Evolutionary conservation across 2,888 invertebrate species (phyloP).

Genomic region (Mactromeris polynyma): DNA sequence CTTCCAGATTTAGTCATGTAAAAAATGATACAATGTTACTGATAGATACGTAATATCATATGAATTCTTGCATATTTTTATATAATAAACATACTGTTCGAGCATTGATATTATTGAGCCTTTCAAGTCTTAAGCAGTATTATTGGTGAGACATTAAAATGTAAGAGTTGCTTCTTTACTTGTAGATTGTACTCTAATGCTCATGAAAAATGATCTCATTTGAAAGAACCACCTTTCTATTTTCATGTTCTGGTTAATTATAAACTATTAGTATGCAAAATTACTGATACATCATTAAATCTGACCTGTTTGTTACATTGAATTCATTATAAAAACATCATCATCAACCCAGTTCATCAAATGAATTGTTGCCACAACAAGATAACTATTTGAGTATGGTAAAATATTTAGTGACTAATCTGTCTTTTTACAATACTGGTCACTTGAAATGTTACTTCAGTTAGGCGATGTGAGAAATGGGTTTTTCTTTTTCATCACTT

Average conservation of each 20-base stretch:
- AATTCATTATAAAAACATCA: too few relatives aligned
- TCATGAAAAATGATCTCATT: slow-evolving; percentile 10
- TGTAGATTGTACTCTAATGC: not conserved
- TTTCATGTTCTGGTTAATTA: not conserved
- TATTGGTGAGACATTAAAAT: not conserved
- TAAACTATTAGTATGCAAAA: too few relatives aligned
- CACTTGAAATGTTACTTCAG: too few relatives aligned
- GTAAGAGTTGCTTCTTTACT: not conserved
- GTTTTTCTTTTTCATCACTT: too few relatives aligned
- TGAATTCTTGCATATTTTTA: not conserved
- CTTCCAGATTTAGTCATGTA: not conserved
- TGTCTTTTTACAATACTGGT: too few relatives aligned
- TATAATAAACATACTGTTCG: not conserved
- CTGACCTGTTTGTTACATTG: too few relatives aligned
- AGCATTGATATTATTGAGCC: not conserved
- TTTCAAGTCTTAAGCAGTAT: not conserved
- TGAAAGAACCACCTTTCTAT: not conserved
- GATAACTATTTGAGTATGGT: too few relatives aligned
- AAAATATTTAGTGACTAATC: too few relatives aligned
- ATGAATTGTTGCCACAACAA: too few relatives aligned
- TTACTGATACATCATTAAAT: too few relatives aligned
- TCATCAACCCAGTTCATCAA: too few relatives aligned
- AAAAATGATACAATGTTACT: not conserved
- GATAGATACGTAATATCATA: not conserved
- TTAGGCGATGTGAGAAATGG: too few relatives aligned